Evolutionary conservation across 2,113 vertebrate species (phyloP).

Genomic region (Sinocyclocheilus maitianheensis): DNA sequence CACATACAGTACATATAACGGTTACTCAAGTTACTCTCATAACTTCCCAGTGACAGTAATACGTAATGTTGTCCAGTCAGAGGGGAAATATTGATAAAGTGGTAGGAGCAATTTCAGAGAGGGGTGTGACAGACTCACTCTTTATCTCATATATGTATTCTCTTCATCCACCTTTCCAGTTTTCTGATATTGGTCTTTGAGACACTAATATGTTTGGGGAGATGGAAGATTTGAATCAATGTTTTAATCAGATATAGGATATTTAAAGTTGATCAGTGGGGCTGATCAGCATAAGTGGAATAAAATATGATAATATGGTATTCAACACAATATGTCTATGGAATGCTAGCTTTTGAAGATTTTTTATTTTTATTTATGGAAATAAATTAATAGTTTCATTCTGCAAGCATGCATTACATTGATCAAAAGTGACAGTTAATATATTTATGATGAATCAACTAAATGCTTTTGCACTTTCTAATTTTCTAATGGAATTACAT

Average conservation of each 20-base stretch:
- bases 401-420: no score
- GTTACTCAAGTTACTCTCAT: constrained; percentile 19
- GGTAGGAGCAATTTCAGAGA: background rate
- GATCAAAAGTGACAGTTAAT: no score
- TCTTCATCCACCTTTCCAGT: no score
- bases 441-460: no score
- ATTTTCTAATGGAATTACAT: background rate
- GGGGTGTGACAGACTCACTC: background rate
- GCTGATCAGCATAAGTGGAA: background rate
- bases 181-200: no score
- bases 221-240: background rate
- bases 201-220: no score
- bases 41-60: constrained; percentile 9
- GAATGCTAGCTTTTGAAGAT: no score
- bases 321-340: background rate
- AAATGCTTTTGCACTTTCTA: no score
- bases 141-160: background rate
- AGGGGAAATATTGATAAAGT: constrained; percentile 16
- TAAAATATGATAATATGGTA: background rate
- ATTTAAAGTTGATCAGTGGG: background rate
- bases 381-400: no score
- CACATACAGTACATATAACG: background rate
- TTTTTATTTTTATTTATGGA: no score
- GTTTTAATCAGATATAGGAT: constrained; percentile 36
- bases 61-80: constrained; percentile 3